A percentile compares a stretch with the other conserved stretches of the same genome.
Conservation (phyloP, 2,797 vertebrate genomes). For the Microcaecilia unicolor region DNA sequence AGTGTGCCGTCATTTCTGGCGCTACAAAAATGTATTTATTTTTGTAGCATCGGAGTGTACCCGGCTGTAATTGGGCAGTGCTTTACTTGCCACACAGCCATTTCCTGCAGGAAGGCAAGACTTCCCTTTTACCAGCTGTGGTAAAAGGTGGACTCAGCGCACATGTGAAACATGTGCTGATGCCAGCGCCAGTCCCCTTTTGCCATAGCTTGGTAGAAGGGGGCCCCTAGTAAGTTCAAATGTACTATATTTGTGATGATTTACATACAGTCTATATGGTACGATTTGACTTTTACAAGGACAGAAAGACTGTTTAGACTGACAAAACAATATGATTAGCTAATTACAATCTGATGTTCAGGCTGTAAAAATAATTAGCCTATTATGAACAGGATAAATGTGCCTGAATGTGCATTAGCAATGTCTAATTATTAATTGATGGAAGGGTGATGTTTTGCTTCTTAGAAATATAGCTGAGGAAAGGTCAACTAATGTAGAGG, state of each 20-base stretch:
- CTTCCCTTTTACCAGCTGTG: too few species aligned
- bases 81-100: too few species aligned
- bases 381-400: neutral
- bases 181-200: too few species aligned
- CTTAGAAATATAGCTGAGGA: neutral
- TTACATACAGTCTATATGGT: slow-evolving; percentile 6
- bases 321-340: slow-evolving; percentile 5
- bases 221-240: too few species aligned
- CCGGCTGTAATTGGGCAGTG: too few species aligned
- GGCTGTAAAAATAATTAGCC: neutral
- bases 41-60: too few species aligned
- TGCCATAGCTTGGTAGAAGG: too few species aligned
- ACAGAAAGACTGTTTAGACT: slow-evolving; percentile 5
- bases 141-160: too few species aligned
- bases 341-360: neutral
- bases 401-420: neutral
- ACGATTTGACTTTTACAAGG: slow-evolving; percentile 15
- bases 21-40: too few species aligned
- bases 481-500: neutral
- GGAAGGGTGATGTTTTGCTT: neutral
- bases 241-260: slow-evolving; percentile 17
- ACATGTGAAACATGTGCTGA: too few species aligned
- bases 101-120: too few species aligned
- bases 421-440: neutral
- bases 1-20: too few species aligned